Percentiles rank a stretch among this genome's conserved stretches.
Evolutionary conservation across 2,888 invertebrate genomes (phyloP).

Genomic region (Seira sanloemensis): DNA sequence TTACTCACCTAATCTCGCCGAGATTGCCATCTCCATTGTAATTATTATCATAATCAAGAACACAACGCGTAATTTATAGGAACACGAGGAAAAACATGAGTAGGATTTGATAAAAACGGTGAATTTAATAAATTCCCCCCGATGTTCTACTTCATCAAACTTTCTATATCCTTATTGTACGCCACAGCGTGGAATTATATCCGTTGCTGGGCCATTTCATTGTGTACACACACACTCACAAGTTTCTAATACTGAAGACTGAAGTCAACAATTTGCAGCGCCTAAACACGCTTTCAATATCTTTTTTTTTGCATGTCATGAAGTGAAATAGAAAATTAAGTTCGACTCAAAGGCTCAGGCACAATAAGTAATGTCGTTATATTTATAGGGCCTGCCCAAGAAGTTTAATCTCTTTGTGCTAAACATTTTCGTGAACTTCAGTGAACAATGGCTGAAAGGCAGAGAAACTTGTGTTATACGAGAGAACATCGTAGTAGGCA

Average conservation of each 20-base stretch:
- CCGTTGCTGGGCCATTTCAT: neutral
- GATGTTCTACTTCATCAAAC: slow-evolving; percentile 55
- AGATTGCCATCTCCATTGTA: neutral
- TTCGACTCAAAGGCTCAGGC: neutral
- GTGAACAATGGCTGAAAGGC: neutral
- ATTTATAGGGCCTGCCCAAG: slow-evolving; percentile 1
- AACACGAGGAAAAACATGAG: neutral
- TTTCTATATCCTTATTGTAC: slow-evolving; percentile 37
- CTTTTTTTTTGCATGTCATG: slow-evolving; percentile 52
- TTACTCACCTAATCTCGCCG: neutral
- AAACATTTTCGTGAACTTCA: neutral
- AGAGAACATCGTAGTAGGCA: neutral
- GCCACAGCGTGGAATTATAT: slow-evolving; percentile 15
- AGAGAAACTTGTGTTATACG: neutral
- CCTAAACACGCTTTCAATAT: slow-evolving; percentile 51
- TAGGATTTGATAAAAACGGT: neutral
- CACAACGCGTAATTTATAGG: neutral
- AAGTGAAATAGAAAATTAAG: neutral
- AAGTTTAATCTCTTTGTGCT: neutral
- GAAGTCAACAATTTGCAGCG: neutral
- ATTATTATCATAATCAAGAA: neutral
- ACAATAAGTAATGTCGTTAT: neutral
- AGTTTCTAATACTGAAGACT: neutral
- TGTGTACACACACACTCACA: too few species aligned
- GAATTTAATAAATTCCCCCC: neutral